phyloP scores from a whole-genome alignment of 2,113 vertebrate genomes.

The Neolamprologus caudopunctatus region DNA sequence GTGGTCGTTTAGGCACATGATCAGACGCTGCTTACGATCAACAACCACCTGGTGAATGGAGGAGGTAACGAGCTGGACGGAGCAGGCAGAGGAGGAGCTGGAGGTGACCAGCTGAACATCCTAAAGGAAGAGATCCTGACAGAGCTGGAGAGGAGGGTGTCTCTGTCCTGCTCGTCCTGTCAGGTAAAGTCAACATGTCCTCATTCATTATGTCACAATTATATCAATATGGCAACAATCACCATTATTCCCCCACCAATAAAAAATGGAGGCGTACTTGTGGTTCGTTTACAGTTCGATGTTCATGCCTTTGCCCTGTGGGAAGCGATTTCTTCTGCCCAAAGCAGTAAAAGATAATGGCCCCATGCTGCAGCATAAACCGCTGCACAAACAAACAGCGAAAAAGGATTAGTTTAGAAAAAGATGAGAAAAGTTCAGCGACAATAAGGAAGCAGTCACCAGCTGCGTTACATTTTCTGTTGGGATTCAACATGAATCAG shows the following conservation, averaged over 20 bases:
- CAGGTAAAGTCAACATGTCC: conserved; percentile 37
- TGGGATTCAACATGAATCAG: background rate
- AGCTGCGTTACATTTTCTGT: accelerated
- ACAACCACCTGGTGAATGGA: conserved; percentile 70
- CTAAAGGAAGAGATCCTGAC: conserved; percentile 69
- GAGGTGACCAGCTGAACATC: conserved; percentile 25
- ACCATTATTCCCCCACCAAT: background rate
- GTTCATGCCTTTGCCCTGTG: background rate
- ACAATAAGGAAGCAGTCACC: background rate
- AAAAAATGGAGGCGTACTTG: background rate
- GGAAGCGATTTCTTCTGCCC: background rate
- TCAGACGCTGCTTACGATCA: conserved; percentile 73
- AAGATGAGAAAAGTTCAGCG: background rate
- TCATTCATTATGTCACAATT: background rate
- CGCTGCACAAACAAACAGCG: background rate
- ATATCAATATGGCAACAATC: background rate
- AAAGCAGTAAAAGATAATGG: background rate
- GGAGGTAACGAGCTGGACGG: conserved; percentile 51
- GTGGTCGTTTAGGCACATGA: conserved; percentile 72
- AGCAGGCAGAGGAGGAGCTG: background rate
- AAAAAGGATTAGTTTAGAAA: background rate
- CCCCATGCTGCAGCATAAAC: background rate
- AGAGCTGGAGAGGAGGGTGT: conserved; percentile 77
- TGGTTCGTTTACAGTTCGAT: background rate
- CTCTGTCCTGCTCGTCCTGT: conserved; percentile 79